These are phyloP conservation scores for Diachasma alloeum DNA, from an alignment of 1,140 invertebrate genomes.

Conservation along the genomic window DNA sequence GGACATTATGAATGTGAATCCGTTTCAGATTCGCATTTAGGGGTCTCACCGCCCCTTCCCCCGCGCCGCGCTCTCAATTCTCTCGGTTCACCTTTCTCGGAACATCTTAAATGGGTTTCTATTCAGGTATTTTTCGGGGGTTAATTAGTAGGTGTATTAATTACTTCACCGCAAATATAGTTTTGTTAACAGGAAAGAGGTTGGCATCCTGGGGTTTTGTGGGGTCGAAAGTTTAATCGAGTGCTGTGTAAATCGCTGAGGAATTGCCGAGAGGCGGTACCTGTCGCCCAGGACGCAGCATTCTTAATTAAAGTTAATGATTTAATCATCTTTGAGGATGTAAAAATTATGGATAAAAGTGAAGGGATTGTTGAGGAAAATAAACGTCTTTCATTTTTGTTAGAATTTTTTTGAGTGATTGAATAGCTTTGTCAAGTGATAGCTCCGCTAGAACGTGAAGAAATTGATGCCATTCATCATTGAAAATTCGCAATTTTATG, in stretches of 20 bases:
- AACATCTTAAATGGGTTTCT: background rate
- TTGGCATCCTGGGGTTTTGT: background rate
- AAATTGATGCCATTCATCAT: no score
- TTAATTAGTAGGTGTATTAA: conserved; percentile 10
- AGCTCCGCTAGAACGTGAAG: no score
- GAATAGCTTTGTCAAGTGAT: no score
- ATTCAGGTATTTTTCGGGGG: background rate
- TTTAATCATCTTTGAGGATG: background rate
- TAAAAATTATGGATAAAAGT: background rate
- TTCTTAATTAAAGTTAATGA: background rate
- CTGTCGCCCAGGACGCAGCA: background rate
- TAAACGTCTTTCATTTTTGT: no score
- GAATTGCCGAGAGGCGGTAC: background rate
- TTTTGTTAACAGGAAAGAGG: background rate
- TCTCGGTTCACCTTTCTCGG: background rate
- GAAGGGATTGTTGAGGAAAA: no score
- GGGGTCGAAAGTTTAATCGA: conserved; percentile 9
- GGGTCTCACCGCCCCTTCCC: background rate
- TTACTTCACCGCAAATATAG: background rate
- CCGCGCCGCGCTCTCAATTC: background rate
- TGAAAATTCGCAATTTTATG: background rate
- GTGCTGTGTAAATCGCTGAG: background rate
- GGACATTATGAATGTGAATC: conserved; percentile 2
- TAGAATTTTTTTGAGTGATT: no score
- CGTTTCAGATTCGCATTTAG: background rate